These are phyloP conservation scores for Barbus barbus DNA, from an alignment of 2,113 vertebrate species.

Conservation along the genomic window DNA sequence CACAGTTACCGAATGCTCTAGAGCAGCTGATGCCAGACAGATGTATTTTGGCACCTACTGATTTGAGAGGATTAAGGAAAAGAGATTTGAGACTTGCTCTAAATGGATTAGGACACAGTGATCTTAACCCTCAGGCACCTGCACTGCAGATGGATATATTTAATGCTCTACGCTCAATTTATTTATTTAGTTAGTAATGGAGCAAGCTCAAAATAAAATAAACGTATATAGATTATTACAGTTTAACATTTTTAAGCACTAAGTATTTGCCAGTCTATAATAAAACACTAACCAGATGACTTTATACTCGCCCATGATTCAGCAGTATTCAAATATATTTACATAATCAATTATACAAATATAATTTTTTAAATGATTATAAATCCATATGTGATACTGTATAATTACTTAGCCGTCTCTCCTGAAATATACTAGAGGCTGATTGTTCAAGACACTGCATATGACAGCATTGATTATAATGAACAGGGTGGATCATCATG, in stretches of 20 bases:
- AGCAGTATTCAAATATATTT: neutral
- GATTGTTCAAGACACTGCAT: neutral
- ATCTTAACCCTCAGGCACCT: neutral
- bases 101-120: conserved; percentile 6
- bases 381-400: neutral
- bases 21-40: neutral
- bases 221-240: neutral
- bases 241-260: too few species aligned
- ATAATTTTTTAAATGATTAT: neutral
- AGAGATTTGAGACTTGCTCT: neutral
- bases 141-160: neutral
- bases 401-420: neutral
- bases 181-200: neutral
- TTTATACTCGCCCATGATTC: neutral
- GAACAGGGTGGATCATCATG: neutral
- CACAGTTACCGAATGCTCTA: neutral
- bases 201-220: neutral
- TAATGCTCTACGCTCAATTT: neutral
- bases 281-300: neutral
- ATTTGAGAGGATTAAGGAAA: conserved; percentile 23
- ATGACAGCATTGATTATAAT: neutral
- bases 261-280: neutral
- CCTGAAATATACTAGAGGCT: neutral
- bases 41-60: neutral
- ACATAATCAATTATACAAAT: neutral